Conservation (phyloP, 2,113 vertebrate species). For the Paramormyrops kingsleyae region DNA sequence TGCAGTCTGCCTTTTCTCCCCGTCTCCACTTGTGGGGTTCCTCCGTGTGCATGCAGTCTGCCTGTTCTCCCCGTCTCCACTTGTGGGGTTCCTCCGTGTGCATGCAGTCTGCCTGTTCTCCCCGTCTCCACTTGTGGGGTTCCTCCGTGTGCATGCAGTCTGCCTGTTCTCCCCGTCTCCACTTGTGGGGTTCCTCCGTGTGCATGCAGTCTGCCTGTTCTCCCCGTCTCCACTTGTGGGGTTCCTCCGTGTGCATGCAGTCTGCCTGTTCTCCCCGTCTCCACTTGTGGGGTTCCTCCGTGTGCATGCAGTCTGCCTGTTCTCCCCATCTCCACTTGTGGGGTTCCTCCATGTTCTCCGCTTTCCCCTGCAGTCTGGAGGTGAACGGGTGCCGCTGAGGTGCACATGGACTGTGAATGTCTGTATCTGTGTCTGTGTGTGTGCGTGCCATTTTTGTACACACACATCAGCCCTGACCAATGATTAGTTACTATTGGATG, state of each 20-base stretch:
- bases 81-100: no score
- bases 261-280: no score
- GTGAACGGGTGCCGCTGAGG: background rate
- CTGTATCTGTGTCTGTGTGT: background rate
- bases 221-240: no score
- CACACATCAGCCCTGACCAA: background rate
- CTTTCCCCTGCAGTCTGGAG: background rate
- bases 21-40: background rate
- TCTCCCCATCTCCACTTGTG: no score
- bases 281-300: no score
- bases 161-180: no score
- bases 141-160: background rate
- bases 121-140: background rate
- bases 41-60: background rate
- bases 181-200: background rate
- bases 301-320: background rate
- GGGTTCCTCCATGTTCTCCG: background rate
- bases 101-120: background rate
- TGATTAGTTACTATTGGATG: background rate
- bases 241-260: no score
- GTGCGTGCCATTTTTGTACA: background rate
- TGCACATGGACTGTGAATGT: background rate
- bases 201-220: background rate
- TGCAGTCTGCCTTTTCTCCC: background rate
- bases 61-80: no score